These are phyloP conservation scores for Archivesica marissinica DNA, from an alignment of 1,140 invertebrate species.

Conservation along the genomic window DNA sequence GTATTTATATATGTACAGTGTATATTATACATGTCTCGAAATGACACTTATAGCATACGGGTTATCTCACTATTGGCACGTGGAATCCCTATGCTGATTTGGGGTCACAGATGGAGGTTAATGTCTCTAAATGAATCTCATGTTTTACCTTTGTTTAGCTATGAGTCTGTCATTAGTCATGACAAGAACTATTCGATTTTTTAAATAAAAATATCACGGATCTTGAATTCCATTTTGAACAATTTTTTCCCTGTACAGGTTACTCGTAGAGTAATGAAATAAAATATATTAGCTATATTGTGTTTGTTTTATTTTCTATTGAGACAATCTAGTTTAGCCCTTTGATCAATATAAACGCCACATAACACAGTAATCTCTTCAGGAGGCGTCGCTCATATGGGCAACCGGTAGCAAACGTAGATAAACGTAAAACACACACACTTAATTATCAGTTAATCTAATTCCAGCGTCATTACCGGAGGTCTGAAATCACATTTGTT, in stretches of 20 bases:
- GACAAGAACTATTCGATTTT: neutral
- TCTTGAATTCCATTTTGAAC: constrained; percentile 33
- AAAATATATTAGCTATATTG: constrained; percentile 41
- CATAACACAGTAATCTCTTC: too few relatives aligned
- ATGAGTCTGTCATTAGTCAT: neutral
- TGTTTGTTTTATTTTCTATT: neutral
- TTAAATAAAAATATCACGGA: constrained; percentile 17
- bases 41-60: neutral
- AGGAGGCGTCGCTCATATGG: too few relatives aligned
- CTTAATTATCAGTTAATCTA: too few relatives aligned
- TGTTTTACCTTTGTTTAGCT: neutral
- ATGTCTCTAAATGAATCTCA: constrained; percentile 36
- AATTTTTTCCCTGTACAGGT: constrained; percentile 28
- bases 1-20: neutral
- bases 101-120: constrained; percentile 6
- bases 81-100: neutral
- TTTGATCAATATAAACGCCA: too few relatives aligned
- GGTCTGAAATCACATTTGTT: too few relatives aligned
- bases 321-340: neutral
- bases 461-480: too few relatives aligned
- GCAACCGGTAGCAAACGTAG: too few relatives aligned
- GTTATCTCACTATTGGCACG: neutral
- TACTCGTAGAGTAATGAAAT: constrained; percentile 44
- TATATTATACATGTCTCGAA: neutral
- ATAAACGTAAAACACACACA: too few relatives aligned